These are phyloP conservation scores for Lerista edwardsae DNA, from an alignment of 2,797 vertebrate species.

Conservation along the genomic window DNA sequence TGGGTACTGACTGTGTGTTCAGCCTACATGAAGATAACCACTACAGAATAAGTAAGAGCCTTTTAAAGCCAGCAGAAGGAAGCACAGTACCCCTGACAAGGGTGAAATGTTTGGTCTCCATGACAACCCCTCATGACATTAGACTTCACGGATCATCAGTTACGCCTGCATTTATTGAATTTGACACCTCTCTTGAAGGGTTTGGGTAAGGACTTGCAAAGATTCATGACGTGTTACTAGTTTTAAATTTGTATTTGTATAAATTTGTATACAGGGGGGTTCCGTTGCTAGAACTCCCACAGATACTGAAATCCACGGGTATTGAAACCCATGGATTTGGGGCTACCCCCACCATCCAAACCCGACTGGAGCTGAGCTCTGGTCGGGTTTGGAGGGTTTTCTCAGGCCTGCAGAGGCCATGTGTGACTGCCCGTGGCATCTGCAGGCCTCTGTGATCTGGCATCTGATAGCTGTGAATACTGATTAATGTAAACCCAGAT, in stretches of 20 bases:
- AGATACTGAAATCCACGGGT: too few species aligned
- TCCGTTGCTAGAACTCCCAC: too few species aligned
- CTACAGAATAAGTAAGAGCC: conserved; percentile 94
- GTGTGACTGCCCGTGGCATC: too few species aligned
- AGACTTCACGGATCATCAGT: conserved; percentile 93
- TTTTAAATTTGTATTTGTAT: neutral
- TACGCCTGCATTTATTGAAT: conserved; percentile 95
- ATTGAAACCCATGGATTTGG: too few species aligned
- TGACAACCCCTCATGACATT: conserved; percentile 99
- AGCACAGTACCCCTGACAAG: conserved; percentile 96
- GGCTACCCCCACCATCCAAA: too few species aligned
- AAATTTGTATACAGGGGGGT: too few species aligned
- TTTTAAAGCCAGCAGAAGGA: conserved; percentile 95
- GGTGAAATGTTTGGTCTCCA: conserved; percentile 98
- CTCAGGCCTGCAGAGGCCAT: too few species aligned
- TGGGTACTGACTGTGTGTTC: conserved; percentile 93
- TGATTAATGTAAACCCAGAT: neutral
- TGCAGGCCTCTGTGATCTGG: neutral
- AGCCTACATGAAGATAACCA: conserved; percentile 91
- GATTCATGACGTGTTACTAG: neutral
- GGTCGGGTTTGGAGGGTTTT: too few species aligned
- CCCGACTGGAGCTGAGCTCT: too few species aligned
- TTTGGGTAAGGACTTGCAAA: conserved; percentile 86
- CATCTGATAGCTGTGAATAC: neutral
- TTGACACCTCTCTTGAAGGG: conserved; percentile 94